Evolutionary conservation across 2,797 vertebrate species (phyloP).

Genomic region (Microctenopoma steveboyesi): DNA sequence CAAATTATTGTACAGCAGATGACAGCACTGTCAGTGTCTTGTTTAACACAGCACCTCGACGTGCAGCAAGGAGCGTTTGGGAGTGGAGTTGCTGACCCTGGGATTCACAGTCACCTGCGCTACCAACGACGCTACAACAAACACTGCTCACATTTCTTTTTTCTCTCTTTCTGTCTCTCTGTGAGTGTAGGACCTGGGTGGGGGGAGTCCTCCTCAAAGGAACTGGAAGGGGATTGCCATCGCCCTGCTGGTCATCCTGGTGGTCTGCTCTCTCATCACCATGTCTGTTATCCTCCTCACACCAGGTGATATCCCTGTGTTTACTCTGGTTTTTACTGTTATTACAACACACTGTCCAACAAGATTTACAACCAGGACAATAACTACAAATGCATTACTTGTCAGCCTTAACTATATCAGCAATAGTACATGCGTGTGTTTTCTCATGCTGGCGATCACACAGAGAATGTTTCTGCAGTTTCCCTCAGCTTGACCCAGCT

Average conservation of each 20-base stretch:
- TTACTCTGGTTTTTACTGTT: not conserved
- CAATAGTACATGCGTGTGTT: no score
- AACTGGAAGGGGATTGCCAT: conserved; percentile 99
- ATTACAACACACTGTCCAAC: not conserved
- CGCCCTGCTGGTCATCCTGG: conserved; percentile 95
- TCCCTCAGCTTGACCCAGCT: no score
- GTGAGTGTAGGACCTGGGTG: conserved; percentile 80
- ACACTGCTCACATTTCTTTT: not conserved
- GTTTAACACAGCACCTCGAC: no score
- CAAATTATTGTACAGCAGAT: no score
- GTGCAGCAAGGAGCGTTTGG: no score
- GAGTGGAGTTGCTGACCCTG: no score
- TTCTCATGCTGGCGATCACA: no score
- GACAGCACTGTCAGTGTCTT: no score
- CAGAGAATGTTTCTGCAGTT: not conserved
- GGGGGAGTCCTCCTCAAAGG: conserved; percentile 93
- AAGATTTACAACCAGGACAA: no score
- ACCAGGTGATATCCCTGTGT: conserved; percentile 84
- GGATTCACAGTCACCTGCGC: no score
- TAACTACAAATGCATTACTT: no score
- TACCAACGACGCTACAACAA: no score
- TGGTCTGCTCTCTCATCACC: conserved; percentile 97
- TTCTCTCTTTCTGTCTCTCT: conserved; percentile 4
- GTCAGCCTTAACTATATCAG: not conserved
- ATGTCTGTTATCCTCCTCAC: conserved; percentile 98